Percentiles rank a stretch among this genome's conserved stretches.
Evolutionary conservation across 2,113 vertebrate species (phyloP).

Genomic region (Chloropsis hardwickii): DNA sequence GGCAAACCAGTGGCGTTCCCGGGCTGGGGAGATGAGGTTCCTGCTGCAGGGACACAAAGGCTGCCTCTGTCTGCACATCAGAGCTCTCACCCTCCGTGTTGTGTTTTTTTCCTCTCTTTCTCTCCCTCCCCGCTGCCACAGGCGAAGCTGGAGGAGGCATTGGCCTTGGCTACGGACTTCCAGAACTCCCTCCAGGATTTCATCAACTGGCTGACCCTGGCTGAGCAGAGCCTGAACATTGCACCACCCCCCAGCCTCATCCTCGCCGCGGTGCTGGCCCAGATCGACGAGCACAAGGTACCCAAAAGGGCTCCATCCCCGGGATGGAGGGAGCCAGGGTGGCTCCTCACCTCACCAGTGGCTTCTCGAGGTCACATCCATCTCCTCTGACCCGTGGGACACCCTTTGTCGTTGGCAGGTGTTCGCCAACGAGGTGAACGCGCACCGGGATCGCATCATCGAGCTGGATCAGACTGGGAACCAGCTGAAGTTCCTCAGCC

Average conservation of each 20-base stretch:
- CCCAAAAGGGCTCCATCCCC: rapidly evolving
- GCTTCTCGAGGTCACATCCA: rapidly evolving
- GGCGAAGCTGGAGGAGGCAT: conserved; percentile 92
- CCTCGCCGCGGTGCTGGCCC: conserved; percentile 88
- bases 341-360: background rate
- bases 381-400: rapidly evolving
- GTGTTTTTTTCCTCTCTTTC: background rate
- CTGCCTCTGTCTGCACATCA: conserved; percentile 20
- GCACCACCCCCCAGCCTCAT: conserved; percentile 90
- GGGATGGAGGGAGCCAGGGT: rapidly evolving
- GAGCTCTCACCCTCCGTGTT: conserved; percentile 6
- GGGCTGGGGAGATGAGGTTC: background rate
- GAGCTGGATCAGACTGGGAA: conserved; percentile 94
- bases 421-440: conserved; percentile 97
- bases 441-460: conserved; percentile 92
- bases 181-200: conserved; percentile 97
- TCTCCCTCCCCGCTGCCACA: conserved; percentile 26
- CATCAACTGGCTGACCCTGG: conserved; percentile 97
- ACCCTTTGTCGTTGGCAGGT: conserved; percentile 69
- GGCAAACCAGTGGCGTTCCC: background rate
- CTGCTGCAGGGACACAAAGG: conserved; percentile 26
- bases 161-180: conserved; percentile 90
- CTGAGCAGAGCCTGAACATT: conserved; percentile 92
- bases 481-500: conserved; percentile 94
- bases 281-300: conserved; percentile 99